Evolutionary conservation across 2,888 invertebrate species (phyloP), one percentile per base, ranked within the genome.

Genomic region (Cinara cedri): DNA sequence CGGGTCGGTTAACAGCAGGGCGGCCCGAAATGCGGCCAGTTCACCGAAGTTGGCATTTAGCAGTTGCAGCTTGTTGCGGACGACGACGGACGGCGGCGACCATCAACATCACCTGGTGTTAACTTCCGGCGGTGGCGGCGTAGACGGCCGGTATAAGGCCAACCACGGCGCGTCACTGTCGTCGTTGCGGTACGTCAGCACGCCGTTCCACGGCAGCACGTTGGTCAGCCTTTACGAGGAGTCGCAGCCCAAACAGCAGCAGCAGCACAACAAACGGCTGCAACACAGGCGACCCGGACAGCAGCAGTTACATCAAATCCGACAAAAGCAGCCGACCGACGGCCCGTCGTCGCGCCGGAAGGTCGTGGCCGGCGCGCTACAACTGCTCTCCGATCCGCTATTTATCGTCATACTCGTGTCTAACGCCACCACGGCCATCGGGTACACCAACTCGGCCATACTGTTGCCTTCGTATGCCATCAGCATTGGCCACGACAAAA

Each of bases 401-500:
- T 95, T 94, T 84, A 87, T 95, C 78, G 91, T 95, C 0, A 93
- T 95, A 81, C 85, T 95, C 24, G 91, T 94, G 84, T 94, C 94
- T 0, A 94, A 94, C 84, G 94, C 93, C 63, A 93, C 94, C 0
- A 93, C 92, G 82, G 95, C 94, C 0, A 93, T 95, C 71, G 93
- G 94, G 81, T 94, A 94, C 83, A 94, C 94, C 0, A 95, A 95
- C 84, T 94, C 95, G 83, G 91, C 94, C 1, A 94, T 95, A 71
- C 85, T 94, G 21, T 88, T 95, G 24, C 94, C 95, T 8, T 89
- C 91, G 0, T 94, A 93, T 84, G 94, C 94, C 0, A 85, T 89
- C 9, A 88, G 89, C 42, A 87, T 93, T 71, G 90, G 90, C 0
- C 94, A 91, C 84, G 90, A 91, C 84, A 92, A 92, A 83, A 88